phyloP scores from a whole-genome alignment of 1,140 invertebrate species.

The Drosophila auraria region DNA sequence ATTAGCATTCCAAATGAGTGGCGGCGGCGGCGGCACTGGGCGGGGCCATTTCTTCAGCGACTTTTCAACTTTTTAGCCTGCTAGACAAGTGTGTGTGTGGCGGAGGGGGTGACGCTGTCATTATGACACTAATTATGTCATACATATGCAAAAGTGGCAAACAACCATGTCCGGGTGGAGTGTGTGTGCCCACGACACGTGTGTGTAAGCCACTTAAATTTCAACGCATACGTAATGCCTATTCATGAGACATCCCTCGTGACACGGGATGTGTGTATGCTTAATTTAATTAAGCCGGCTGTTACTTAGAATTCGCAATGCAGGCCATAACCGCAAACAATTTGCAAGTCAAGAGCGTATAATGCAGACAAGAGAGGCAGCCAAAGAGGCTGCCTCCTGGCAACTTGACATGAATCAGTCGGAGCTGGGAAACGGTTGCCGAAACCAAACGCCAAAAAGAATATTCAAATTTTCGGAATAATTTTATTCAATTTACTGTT shows the following conservation, averaged over 20 bases:
- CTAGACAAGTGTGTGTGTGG: slow-evolving; percentile 40
- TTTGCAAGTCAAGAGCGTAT: slow-evolving; percentile 73
- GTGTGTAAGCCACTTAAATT: slow-evolving; percentile 81
- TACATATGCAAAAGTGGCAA: slow-evolving; percentile 81
- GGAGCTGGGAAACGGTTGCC: slow-evolving; percentile 9
- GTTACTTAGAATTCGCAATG: slow-evolving; percentile 71
- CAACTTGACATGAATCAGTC: slow-evolving; percentile 41
- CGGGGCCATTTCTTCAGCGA: slow-evolving; percentile 51
- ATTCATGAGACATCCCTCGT: slow-evolving; percentile 63
- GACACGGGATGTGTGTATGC: slow-evolving; percentile 38
- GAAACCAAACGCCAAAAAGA: slow-evolving; percentile 13
- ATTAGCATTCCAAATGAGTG: slow-evolving; percentile 78
- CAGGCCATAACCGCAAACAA: slow-evolving; percentile 66
- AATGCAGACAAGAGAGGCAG: slow-evolving; percentile 33
- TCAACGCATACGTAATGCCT: slow-evolving; percentile 80
- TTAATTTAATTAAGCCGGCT: slow-evolving; percentile 79
- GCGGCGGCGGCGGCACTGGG: not conserved
- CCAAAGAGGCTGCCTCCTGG: slow-evolving; percentile 15
- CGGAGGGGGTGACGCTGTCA: slow-evolving; percentile 45
- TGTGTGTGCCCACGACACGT: slow-evolving; percentile 60
- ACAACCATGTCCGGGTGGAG: slow-evolving; percentile 58
- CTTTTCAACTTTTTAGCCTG: slow-evolving; percentile 62
- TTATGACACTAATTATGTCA: slow-evolving; percentile 82
- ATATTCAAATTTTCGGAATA: slow-evolving; percentile 36
- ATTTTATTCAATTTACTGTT: slow-evolving; percentile 26